These are phyloP conservation scores for Pocillopora verrucosa DNA, from an alignment of 64 coral and sea anemone species.

Conservation along the genomic window DNA sequence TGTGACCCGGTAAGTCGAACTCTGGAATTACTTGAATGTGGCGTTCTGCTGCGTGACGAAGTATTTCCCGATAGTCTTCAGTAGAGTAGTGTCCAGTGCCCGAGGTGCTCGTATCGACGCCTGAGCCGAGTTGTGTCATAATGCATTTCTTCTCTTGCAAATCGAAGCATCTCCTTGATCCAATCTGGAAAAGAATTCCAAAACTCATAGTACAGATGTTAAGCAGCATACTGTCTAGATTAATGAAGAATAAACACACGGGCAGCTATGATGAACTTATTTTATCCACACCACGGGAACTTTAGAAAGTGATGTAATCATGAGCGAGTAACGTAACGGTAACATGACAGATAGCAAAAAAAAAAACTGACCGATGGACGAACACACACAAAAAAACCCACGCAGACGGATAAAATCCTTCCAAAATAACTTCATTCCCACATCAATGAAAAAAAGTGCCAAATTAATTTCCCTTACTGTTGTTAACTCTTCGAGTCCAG, in stretches of 20 bases:
- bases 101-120: slow-evolving; percentile 46
- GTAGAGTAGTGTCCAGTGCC: slow-evolving; percentile 60
- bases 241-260: background rate
- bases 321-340: no score
- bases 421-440: background rate
- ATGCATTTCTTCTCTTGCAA: slow-evolving; percentile 53
- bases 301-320: no score
- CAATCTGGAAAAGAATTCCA: slow-evolving; percentile 24
- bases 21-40: slow-evolving; percentile 87
- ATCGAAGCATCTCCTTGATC: slow-evolving; percentile 57
- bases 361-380: no score
- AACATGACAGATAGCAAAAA: no score
- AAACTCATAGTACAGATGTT: background rate
- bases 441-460: background rate
- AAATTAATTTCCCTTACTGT: slow-evolving; percentile 1
- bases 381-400: no score
- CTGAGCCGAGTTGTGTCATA: slow-evolving; percentile 64
- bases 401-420: background rate
- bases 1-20: slow-evolving; percentile 82
- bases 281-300: no score
- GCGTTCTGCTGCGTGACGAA: slow-evolving; percentile 42
- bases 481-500: slow-evolving; percentile 45
- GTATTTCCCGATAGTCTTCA: slow-evolving; percentile 72
- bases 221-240: background rate
- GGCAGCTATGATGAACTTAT: background rate